Conservation (phyloP, 1,140 invertebrate species). For the Metopolophium dirhodum region DNA sequence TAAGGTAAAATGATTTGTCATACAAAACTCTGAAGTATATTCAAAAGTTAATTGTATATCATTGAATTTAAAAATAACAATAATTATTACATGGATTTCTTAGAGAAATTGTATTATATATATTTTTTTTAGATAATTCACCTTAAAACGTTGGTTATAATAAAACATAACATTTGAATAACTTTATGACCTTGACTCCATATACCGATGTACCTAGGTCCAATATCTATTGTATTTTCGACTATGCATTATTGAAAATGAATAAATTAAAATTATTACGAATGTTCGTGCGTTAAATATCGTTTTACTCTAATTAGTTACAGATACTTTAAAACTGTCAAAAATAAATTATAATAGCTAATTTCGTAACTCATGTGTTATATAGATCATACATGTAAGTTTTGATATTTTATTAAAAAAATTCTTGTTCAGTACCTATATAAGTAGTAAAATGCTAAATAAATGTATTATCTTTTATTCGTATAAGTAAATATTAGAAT, state of each 20-base stretch:
- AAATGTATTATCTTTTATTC: not conserved
- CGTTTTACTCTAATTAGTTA: not conserved
- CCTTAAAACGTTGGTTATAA: not conserved
- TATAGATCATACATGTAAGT: not conserved
- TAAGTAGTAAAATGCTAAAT: not conserved
- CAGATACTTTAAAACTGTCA: constrained; percentile 1
- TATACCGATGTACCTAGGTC: not conserved
- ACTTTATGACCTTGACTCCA: constrained; percentile 7
- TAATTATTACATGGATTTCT: constrained; percentile 6
- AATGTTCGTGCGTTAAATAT: not conserved
- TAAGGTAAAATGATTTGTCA: not conserved
- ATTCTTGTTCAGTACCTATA: not conserved
- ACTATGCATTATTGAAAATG: constrained; percentile 8
- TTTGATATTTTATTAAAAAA: not conserved
- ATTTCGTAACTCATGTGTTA: not conserved
- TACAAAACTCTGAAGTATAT: not conserved
- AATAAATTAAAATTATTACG: not conserved
- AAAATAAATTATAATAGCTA: not conserved
- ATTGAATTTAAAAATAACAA: not conserved
- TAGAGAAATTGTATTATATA: not conserved
- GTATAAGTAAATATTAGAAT: not conserved
- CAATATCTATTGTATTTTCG: not conserved
- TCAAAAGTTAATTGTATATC: not conserved
- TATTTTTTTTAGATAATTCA: not conserved
- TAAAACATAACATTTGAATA: constrained; percentile 5